These are phyloP conservation scores for Myotis pilosus DNA, from an alignment of 2,797 vertebrate species.

Conservation along the genomic window DNA sequence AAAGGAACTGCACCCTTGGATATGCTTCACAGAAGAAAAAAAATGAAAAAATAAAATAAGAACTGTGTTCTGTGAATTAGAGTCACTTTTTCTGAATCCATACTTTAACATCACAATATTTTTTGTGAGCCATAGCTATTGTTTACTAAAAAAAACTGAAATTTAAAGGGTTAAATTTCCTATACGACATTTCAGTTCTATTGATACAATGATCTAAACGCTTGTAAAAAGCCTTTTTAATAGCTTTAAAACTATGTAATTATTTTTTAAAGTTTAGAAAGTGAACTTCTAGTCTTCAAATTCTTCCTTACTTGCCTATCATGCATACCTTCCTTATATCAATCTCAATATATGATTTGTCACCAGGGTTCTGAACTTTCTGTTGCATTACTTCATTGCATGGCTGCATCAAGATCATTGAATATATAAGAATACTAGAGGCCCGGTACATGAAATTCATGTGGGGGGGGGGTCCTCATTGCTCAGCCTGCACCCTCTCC, in stretches of 20 bases:
- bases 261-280: neutral
- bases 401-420: neutral
- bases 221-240: neutral
- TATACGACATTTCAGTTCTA: neutral
- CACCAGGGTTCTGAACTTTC: neutral
- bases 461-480: too few species aligned
- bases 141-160: neutral
- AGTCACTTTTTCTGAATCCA: neutral
- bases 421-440: neutral
- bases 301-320: neutral
- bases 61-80: neutral
- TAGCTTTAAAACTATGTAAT: neutral
- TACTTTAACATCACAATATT: neutral
- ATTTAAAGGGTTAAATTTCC: neutral
- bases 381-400: neutral
- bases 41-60: neutral
- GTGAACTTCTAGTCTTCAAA: neutral
- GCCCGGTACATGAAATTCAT: too few species aligned
- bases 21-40: neutral
- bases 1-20: slow-evolving; percentile 1
- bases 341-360: neutral
- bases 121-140: neutral
- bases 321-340: neutral
- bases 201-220: neutral
- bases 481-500: too few species aligned